Base-by-base conservation (phyloP, 2,888 invertebrate species). In the Octodonta nipae region DNA sequence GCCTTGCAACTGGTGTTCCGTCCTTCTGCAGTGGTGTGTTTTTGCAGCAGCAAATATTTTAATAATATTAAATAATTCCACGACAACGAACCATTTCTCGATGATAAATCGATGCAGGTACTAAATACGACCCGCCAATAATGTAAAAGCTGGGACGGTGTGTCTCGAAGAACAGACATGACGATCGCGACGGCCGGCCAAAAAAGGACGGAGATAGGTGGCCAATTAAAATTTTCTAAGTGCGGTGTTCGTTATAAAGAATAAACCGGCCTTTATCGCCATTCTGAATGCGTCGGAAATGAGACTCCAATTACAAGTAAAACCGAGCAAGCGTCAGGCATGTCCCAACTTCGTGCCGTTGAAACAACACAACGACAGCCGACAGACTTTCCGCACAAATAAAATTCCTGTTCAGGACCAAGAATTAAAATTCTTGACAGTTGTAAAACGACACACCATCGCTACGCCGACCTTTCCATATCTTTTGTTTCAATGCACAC, bases 171-270 rank as follows among this genome's bases (percentile, higher is more conserved):
- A n/a, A n/a, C n/a, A n/a, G n/a, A n/a, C n/a, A n/a, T 17, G 27
- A 13, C 33, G 25, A 27, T 33, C 30, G 25, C 26, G 37, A 32
- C 33, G 41, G 45, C 46, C 43, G 50, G 45, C 53, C 55, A 51
- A 59, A 59, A 58, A 59, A 55, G 57, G 55, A 52, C 47, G 52
- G 48, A 48, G 45, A 51, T 50, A 53, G 54, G 55, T 50, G 58
- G 55, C 60, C 60, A 61, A 60, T 61, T 60, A 61, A 61, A 61
- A 60, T 60, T 60, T 58, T 55, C 59, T 55, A 56, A 60, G 58
- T 58, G 58, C 58, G 52, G 55, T 47, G 55, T 51, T 48, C 48
- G 51, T 48, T 54, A 53, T 55, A 57, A 58, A 58, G 57, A 55
- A 58, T 55, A 55, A 49, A 54, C 49, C 55, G 56, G 52, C 58